Evolutionary conservation across 2,888 invertebrate genomes (phyloP), one percentile per base, ranked within the genome.

Genomic region (Leptinotarsa tumamoca): DNA sequence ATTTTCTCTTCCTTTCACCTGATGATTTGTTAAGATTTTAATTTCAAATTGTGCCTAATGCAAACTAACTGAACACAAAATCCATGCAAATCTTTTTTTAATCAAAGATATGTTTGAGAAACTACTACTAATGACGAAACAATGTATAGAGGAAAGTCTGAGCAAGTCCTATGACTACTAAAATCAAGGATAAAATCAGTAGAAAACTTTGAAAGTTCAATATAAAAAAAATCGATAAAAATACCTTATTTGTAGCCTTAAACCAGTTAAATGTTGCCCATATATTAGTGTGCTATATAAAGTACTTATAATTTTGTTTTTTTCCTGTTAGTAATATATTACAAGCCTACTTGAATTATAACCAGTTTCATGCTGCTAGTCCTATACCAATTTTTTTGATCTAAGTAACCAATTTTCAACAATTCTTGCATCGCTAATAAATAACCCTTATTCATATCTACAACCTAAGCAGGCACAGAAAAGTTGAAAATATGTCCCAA

Each of bases 401-500:
- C 43, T 17, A 63, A 18, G 63, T 27, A 63, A 63, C 33, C n/a
- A 43, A 17, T 23, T 58, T 58, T 18, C 63, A 63, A 63, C 63
- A 43, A 43, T 63, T 63, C 27, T 63, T 63, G 63, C 43, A 43
- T 17, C 17, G 63, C 63, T 33, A 33, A 33, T 63, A 43, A 63
- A 63, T 63, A 33, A 63, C 15, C 33, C n/a, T 13, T 33, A 43
- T 63, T 13, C n/a, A 43, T 18, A 63, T 43, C 18, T 63, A 63
- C 63, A 63, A 61, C 21, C 13, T 61, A 14, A 23, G 61, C 63
- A 13, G 63, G 63, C 43, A 43, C 17, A 63, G 63, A 63, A 63
- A 43, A 63, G 68, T 51, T 68, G 23, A 63, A 61, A 61, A 63
- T 63, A 27, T 49, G 15, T 63, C 68, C 43, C 68, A 63, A 63